Evolutionary conservation across 2,113 vertebrate species (phyloP).

Genomic region (Delphinapterus leucas): DNA sequence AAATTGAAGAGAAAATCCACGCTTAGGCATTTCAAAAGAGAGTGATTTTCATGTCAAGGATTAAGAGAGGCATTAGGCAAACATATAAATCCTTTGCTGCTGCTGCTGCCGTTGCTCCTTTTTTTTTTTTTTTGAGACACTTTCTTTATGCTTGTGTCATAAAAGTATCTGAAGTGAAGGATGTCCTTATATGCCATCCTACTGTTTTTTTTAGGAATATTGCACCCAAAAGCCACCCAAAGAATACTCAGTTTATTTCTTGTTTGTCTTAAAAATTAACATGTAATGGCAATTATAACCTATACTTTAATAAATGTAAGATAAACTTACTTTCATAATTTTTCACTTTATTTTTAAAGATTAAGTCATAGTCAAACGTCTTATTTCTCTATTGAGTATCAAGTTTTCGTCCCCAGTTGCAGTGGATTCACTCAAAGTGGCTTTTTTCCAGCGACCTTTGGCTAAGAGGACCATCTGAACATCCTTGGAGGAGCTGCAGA

Average conservation of each 20-base stretch:
- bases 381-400: neutral
- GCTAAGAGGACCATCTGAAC: neutral
- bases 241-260: neutral
- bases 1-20: neutral
- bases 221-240: neutral
- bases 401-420: neutral
- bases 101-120: neutral
- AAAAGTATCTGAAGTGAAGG: neutral
- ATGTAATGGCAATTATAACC: neutral
- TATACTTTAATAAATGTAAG: neutral
- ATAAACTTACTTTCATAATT: neutral
- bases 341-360: slow-evolving; percentile 43
- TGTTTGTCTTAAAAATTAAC: slow-evolving; percentile 11
- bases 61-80: neutral
- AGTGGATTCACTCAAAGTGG: neutral
- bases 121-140: neutral
- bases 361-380: neutral
- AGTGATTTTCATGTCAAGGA: slow-evolving; percentile 15
- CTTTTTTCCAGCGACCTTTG: neutral
- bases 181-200: neutral
- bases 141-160: neutral
- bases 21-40: neutral
- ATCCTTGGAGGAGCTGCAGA: neutral
- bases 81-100: neutral
- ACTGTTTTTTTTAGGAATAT: neutral